Base-by-base conservation (phyloP, 2,113 vertebrate species). In the Menidia beryllina region DNA sequence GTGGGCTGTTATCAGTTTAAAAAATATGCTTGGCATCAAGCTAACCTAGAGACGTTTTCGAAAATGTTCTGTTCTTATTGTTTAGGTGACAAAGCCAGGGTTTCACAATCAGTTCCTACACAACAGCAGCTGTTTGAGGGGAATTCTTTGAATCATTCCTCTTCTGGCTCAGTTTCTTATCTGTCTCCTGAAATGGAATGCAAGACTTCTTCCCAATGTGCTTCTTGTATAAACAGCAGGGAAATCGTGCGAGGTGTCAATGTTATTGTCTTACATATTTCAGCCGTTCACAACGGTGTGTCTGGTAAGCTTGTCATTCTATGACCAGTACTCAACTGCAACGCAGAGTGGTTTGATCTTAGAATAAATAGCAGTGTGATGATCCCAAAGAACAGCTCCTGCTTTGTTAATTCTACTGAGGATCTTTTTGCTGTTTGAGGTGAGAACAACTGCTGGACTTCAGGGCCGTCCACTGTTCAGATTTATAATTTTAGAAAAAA, bases 361-460 rank as follows among this genome's bases (percentile, higher is more conserved):
- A 36, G n/a, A 24, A 21, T 36, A 7, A 75, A 57, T 19, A 13
- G 68, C 34, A 9, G 26, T 19, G 9, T 34, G 45, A 5, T 51
- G 19, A 72, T 26, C 71, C 49, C 10, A 20, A 63, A 39, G 52
- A 48, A 30, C 25, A 19, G 51, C 3, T 55, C 17, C 17, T 12
- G 27, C 52, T 10, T 10, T 55, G 25, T 55, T 1, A 66, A 74
- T 84, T 86, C 38, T 86, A 70, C 79, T 83, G 73, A 78, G 65
- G 50, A n/a, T n/a, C 58, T 73, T 78, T 83, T 65, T 72, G 64
- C 48, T 52, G 26, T 74, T 47, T 47, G 47, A 75, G 64, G 45
- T 47, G 61, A 60, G 60, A 56, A 71, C 85, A 90, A 73, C 87
- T 88, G 84, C 77, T 82, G 63, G 36, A 69, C 60, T 75, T 60